These are phyloP conservation scores for Diadromus collaris DNA, from an alignment of 2,888 invertebrate genomes.

Conservation along the genomic window DNA sequence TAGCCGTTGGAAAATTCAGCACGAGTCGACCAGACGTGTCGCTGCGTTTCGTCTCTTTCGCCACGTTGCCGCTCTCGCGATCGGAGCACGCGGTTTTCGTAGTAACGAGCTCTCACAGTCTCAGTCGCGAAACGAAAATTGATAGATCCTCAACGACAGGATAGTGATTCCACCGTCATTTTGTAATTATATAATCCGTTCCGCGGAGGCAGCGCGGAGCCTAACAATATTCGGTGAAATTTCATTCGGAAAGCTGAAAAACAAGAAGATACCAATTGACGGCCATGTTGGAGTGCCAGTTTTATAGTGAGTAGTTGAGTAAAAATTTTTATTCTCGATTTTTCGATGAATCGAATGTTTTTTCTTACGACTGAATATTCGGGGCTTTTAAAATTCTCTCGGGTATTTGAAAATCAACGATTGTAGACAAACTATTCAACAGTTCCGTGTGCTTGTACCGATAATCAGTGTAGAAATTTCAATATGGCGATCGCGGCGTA, in stretches of 20 bases:
- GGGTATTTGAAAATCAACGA: not conserved
- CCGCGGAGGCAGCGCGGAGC: not conserved
- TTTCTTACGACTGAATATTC: not conserved
- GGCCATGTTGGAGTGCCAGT: constrained; percentile 45
- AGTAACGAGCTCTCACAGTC: constrained; percentile 25
- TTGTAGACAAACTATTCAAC: not conserved
- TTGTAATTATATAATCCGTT: not conserved
- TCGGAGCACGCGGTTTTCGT: constrained; percentile 12
- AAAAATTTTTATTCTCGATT: constrained; percentile 15
- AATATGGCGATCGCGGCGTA: not conserved
- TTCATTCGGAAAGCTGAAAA: not conserved
- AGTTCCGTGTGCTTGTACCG: not conserved
- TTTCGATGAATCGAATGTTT: not conserved
- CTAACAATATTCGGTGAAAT: not conserved
- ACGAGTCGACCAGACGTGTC: constrained; percentile 20
- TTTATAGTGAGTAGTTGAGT: constrained; percentile 48
- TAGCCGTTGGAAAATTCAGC: constrained; percentile 17
- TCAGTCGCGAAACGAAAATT: not conserved
- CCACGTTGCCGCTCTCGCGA: constrained; percentile 51
- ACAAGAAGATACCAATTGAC: constrained; percentile 1
- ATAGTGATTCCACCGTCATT: not conserved
- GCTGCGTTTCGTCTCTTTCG: constrained; percentile 39
- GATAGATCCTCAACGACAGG: not conserved
- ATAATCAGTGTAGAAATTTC: constrained; percentile 4
- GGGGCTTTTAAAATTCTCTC: not conserved